Percentiles rank a stretch among this genome's conserved stretches.
Conservation (phyloP, 2,888 invertebrate species). For the Caenorhabditis panamensis region DNA sequence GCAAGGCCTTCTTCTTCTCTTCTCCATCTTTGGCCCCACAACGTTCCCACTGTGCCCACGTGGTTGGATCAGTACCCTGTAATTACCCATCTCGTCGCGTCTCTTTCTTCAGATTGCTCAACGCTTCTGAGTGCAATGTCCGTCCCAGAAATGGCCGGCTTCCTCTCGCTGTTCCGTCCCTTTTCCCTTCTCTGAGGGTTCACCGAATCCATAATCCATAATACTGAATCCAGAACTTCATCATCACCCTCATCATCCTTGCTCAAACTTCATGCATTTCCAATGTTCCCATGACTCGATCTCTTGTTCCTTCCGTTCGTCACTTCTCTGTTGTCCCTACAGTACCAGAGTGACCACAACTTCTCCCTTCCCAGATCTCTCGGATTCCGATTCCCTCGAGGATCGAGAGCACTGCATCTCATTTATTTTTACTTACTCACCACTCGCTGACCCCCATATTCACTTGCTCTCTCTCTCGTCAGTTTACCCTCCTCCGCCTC, state of each 20-base stretch:
- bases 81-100: conserved; percentile 25
- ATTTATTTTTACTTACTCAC: conserved; percentile 58
- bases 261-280: conserved; percentile 32
- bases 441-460: conserved; percentile 21
- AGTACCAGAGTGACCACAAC: neutral
- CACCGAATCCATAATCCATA: conserved; percentile 1
- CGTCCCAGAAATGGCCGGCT: conserved; percentile 27
- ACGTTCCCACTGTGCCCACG: neutral
- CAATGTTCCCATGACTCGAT: conserved; percentile 33
- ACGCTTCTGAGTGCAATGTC: conserved; percentile 40
- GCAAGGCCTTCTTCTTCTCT: neutral
- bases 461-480: conserved; percentile 29
- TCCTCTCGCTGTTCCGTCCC: conserved; percentile 16
- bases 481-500: conserved; percentile 6
- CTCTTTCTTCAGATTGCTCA: conserved; percentile 30
- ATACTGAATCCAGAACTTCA: neutral
- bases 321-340: conserved; percentile 4
- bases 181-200: conserved; percentile 15
- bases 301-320: conserved; percentile 21
- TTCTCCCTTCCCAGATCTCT: neutral
- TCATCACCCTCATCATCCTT: conserved; percentile 13
- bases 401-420: conserved; percentile 25
- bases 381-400: conserved; percentile 43
- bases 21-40: neutral
- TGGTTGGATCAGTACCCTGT: conserved; percentile 25